Evolutionary conservation across 1,140 invertebrate genomes (phyloP).

Genomic region (Anagrus nilaparvatae): DNA sequence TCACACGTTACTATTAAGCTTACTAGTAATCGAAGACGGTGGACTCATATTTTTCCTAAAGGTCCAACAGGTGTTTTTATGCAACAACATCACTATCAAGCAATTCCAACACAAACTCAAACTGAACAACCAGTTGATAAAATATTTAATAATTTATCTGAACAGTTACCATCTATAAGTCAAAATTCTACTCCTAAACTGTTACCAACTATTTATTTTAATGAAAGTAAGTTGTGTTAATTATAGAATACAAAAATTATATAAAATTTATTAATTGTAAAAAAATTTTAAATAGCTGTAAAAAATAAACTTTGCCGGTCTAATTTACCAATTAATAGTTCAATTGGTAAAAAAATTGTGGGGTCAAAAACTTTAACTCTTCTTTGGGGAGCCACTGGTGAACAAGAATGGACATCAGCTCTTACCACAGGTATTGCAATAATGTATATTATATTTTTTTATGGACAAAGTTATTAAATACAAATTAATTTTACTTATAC

Average conservation of each 20-base stretch:
- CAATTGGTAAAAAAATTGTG: conserved; percentile 28
- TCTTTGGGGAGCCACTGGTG: conserved; percentile 83
- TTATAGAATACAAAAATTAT: no score
- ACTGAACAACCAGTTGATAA: conserved; percentile 19
- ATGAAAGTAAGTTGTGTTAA: conserved; percentile 35
- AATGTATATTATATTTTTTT: no score
- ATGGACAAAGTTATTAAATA: no score
- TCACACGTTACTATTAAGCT: conserved; percentile 93
- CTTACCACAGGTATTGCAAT: conserved; percentile 83
- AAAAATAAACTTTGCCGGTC: conserved; percentile 26
- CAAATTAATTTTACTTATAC: no score
- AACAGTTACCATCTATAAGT: no score
- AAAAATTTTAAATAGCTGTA: no score
- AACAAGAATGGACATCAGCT: conserved; percentile 92
- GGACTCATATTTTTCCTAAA: conserved; percentile 98
- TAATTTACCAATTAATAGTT: conserved; percentile 20
- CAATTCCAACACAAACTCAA: conserved; percentile 51
- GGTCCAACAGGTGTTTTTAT: conserved; percentile 81
- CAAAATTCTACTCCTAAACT: no score
- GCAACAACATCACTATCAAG: conserved; percentile 89
- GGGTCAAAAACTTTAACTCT: conserved; percentile 55
- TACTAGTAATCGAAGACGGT: conserved; percentile 89
- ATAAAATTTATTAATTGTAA: conserved; percentile 23
- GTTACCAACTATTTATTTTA: conserved; percentile 37
- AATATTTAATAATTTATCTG: no score